phyloP scores from a whole-genome alignment of 2,888 invertebrate species.

The Epirrita christyi region DNA sequence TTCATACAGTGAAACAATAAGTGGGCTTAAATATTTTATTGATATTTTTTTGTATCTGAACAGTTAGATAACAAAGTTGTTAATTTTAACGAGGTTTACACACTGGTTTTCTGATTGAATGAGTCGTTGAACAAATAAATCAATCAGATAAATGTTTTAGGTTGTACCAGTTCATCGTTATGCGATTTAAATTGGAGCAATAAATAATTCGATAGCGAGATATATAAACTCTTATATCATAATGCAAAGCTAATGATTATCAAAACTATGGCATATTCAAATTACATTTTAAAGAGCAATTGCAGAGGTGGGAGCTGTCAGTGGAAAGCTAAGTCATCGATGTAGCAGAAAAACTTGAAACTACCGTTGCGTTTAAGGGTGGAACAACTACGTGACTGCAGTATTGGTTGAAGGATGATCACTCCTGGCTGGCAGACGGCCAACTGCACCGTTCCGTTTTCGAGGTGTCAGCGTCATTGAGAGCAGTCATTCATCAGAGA shows the following conservation, averaged over 20 bases:
- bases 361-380: background rate
- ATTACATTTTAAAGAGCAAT: too few relatives aligned
- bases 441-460: constrained; percentile 44
- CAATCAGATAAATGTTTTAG: background rate
- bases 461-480: constrained; percentile 45
- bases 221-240: too few relatives aligned
- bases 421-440: constrained; percentile 45
- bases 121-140: background rate
- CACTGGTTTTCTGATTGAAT: background rate
- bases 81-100: background rate
- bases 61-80: background rate
- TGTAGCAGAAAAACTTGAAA: too few relatives aligned
- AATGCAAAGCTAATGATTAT: too few relatives aligned
- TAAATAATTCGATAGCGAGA: too few relatives aligned
- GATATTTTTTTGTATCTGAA: background rate
- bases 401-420: constrained; percentile 39
- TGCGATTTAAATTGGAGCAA: background rate
- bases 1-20: constrained; percentile 10
- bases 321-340: too few relatives aligned
- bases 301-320: too few relatives aligned
- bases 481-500: constrained; percentile 36
- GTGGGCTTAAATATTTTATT: background rate
- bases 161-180: background rate
- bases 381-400: constrained; percentile 31
- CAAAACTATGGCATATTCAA: too few relatives aligned